Conservation (phyloP, 2,888 invertebrate species). For the Epinotia nisella region DNA sequence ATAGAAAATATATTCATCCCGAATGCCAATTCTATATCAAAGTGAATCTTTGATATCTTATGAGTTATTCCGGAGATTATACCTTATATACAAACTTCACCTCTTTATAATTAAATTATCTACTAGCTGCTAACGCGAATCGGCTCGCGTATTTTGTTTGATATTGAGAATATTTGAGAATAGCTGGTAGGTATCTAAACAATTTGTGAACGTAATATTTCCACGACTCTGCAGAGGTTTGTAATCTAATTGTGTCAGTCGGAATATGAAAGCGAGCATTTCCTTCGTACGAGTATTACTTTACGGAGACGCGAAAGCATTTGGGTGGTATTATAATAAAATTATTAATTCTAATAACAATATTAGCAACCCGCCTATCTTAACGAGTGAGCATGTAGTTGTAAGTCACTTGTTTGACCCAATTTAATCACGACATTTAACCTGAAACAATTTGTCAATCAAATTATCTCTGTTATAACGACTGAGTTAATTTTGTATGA, state of each 20-base stretch:
- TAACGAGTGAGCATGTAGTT: conserved; percentile 12
- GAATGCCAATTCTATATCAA: too few relatives aligned
- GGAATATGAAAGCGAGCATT: conserved; percentile 6
- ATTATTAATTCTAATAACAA: conserved; percentile 4
- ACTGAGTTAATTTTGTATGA: conserved; percentile 16
- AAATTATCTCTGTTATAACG: conserved; percentile 3
- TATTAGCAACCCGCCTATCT: conserved; percentile 11
- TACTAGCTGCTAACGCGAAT: too few relatives aligned
- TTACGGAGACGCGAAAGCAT: conserved; percentile 17
- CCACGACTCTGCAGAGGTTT: not conserved
- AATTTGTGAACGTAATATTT: conserved; percentile 19
- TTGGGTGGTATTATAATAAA: conserved; percentile 7
- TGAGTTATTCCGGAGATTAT: too few relatives aligned
- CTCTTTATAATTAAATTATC: too few relatives aligned
- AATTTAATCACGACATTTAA: not conserved
- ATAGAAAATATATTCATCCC: too few relatives aligned
- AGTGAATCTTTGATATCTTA: too few relatives aligned
- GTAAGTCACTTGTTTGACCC: not conserved
- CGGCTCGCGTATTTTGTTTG: too few relatives aligned
- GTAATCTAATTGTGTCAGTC: conserved; percentile 28
- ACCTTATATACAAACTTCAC: too few relatives aligned
- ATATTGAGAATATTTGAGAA: too few relatives aligned
- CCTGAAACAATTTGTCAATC: conserved; percentile 3
- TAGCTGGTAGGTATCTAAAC: too few relatives aligned
- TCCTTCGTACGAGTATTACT: conserved; percentile 18